These are phyloP conservation scores for Mobula birostris DNA, from an alignment of 2,113 vertebrate genomes.

Conservation along the genomic window DNA sequence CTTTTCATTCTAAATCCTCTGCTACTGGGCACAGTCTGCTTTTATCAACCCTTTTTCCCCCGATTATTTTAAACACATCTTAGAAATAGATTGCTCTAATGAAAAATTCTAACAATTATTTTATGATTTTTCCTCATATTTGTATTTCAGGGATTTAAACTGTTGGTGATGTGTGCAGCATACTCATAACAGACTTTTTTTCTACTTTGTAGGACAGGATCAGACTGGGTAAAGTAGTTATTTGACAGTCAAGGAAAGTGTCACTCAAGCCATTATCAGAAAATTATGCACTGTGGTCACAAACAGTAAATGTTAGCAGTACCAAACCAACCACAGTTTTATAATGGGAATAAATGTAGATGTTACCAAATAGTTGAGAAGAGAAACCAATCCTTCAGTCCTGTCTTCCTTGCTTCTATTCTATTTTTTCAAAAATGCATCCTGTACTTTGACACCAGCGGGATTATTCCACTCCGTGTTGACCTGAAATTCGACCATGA, in stretches of 20 bases:
- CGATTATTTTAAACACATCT: too few species aligned
- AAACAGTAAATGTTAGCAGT: not conserved
- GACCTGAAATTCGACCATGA: slow-evolving; percentile 9
- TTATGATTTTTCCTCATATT: not conserved
- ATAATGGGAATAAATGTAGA: not conserved
- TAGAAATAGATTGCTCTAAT: not conserved
- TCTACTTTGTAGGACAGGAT: not conserved
- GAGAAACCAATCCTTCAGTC: not conserved
- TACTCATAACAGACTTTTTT: not conserved
- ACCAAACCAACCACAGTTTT: not conserved
- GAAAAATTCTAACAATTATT: not conserved
- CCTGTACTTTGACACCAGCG: not conserved
- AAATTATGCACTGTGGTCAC: not conserved
- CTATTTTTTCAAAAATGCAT: not conserved
- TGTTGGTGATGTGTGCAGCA: not conserved
- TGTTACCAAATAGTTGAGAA: not conserved
- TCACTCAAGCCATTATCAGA: not conserved
- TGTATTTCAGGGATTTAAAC: not conserved
- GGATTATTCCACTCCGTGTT: not conserved
- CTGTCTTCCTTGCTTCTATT: not conserved
- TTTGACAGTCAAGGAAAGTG: not conserved
- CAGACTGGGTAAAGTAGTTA: not conserved
- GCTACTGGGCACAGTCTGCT: not conserved
- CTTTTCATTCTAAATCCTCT: not conserved
- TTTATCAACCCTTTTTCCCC: not conserved